Evolutionary conservation across 2,888 invertebrate species (phyloP), one percentile per base, ranked within the genome.

Genomic region (Disparrhopalites patrizii): DNA sequence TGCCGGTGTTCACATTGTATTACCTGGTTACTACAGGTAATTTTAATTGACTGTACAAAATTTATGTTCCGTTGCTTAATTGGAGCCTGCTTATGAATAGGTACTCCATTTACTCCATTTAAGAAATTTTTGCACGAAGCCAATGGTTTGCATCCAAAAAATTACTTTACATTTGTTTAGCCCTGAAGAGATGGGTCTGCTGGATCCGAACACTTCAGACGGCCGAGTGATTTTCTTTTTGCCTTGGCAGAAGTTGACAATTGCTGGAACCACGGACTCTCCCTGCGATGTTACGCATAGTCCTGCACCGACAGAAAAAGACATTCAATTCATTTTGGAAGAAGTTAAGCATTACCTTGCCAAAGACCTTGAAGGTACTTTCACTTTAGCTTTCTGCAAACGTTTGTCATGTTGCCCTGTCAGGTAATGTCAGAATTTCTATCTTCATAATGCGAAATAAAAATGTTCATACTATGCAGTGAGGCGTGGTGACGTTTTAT

Each of bases 211-310:
- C 1, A 99, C 99, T 0, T 94, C 93, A 23, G 99, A 99, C 80
- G 99, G 99, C 0, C 87, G 99, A 69, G 96, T 99, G 1, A 99
- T 99, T 78, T 99, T 99, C 85, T 99, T 99, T 84, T 83, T 99
- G 66, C 99, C 99, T 0, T 99, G 99, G 98, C 91, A 89, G 82
- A 91, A 87, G 79, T 91, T 89, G 76, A 93, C 93, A 25, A 91
- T 93, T 78, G 90, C 92, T 68, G 98, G 98, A 66, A 99, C 99
- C 62, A 99, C 99, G 1, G 99, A 99, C 81, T 83, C 91, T 71
- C 93, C 95, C 0, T 98, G 97, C 81, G 85, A 92, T 70, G 85
- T 98, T 55, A 93, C 97, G 10, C 92, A 93, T 80, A 89, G 85
- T 80, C 99, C 99, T 4, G 87, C 86, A 71, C 99, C 99, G 15